A percentile compares a stretch with the other conserved stretches of the same genome.
Conservation (phyloP, 2,888 invertebrate species). For the Empis stercorea region DNA sequence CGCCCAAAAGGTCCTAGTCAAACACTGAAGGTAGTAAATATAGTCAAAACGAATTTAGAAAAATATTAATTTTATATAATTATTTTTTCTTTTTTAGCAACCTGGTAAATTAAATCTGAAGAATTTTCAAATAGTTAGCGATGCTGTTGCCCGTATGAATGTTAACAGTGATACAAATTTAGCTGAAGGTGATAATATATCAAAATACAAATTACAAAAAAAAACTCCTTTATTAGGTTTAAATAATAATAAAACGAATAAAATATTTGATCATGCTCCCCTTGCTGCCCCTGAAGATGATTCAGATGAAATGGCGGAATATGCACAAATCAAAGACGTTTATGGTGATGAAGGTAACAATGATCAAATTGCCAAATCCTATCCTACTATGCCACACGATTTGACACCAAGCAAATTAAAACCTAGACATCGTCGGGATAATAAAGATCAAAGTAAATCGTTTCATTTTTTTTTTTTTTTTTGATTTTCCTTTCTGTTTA, state of each 20-base stretch:
- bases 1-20: slow-evolving; percentile 55
- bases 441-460: slow-evolving; percentile 47
- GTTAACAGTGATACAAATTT: slow-evolving; percentile 41
- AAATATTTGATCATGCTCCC: slow-evolving; percentile 53
- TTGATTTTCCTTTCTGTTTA: no score
- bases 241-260: slow-evolving; percentile 27
- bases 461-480: slow-evolving; percentile 3
- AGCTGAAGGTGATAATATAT: slow-evolving; percentile 23
- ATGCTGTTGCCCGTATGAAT: slow-evolving; percentile 64
- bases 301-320: slow-evolving; percentile 53
- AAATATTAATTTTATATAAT: background rate
- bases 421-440: slow-evolving; percentile 47
- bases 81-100: slow-evolving; percentile 44
- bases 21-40: slow-evolving; percentile 53
- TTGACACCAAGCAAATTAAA: slow-evolving; percentile 46
- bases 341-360: slow-evolving; percentile 48
- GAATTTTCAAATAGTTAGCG: slow-evolving; percentile 78
- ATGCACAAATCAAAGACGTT: slow-evolving; percentile 49
- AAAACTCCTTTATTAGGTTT: slow-evolving; percentile 8
- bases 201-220: slow-evolving; percentile 4
- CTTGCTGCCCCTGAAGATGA: slow-evolving; percentile 65
- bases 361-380: slow-evolving; percentile 16
- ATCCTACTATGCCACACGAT: slow-evolving; percentile 42
- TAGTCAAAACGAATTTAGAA: slow-evolving; percentile 6
- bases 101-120: slow-evolving; percentile 83